Conservation (phyloP, 2,888 invertebrate genomes). For the Cremastinae sp. region DNA sequence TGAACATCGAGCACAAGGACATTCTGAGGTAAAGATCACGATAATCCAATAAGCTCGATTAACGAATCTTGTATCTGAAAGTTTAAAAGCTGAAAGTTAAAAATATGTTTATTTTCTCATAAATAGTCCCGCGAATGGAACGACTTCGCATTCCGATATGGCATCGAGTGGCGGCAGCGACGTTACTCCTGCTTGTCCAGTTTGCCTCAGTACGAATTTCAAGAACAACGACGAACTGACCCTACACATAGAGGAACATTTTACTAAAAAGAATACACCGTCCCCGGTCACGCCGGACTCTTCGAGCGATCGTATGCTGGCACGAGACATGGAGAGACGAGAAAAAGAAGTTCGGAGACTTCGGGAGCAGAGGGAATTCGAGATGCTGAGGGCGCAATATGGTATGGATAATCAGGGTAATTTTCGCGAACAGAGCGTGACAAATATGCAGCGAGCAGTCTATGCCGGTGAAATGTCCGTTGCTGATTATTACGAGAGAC, state of each 20-base stretch:
- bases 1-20: constrained; percentile 92
- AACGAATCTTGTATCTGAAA: not conserved
- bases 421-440: constrained; percentile 88
- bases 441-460: constrained; percentile 91
- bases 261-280: constrained; percentile 80
- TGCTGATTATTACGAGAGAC: constrained; percentile 91
- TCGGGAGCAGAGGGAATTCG: constrained; percentile 90
- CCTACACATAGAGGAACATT: constrained; percentile 91
- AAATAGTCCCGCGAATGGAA: constrained; percentile 76
- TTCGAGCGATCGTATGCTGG: constrained; percentile 81
- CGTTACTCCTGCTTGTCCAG: constrained; percentile 78
- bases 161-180: constrained; percentile 76
- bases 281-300: constrained; percentile 80
- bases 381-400: constrained; percentile 90
- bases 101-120: not conserved
- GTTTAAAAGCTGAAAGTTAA: not conserved
- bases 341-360: constrained; percentile 86
- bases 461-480: constrained; percentile 93
- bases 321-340: constrained; percentile 82
- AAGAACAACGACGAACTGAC: constrained; percentile 83
- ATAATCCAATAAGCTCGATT: not conserved
- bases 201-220: constrained; percentile 79
- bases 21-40: constrained; percentile 85
- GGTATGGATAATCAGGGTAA: constrained; percentile 95
- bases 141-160: constrained; percentile 73